These are phyloP conservation scores for Mallotus villosus DNA, from an alignment of 2,797 vertebrate species.

Conservation along the genomic window DNA sequence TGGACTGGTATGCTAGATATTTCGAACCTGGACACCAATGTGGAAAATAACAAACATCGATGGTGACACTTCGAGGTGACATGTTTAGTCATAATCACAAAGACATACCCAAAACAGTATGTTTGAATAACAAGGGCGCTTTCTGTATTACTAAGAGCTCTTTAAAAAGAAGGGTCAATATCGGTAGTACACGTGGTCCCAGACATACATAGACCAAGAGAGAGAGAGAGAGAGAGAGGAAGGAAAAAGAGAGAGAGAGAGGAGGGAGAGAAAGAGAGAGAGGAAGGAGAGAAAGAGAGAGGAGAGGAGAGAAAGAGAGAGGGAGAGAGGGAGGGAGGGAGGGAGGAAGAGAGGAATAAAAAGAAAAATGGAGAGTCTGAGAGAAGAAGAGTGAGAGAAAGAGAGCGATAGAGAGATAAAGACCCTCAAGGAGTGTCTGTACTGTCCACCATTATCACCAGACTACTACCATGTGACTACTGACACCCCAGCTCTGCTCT, in stretches of 20 bases:
- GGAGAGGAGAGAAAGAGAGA: not conserved
- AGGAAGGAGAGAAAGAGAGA: not conserved
- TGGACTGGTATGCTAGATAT: no score
- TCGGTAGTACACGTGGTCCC: no score
- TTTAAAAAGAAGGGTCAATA: no score
- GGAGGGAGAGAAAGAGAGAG: not conserved
- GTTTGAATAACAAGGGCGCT: no score
- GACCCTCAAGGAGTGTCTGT: conserved; percentile 30
- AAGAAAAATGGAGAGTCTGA: not conserved
- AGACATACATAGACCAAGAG: no score
- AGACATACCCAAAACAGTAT: no score
- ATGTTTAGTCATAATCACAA: no score
- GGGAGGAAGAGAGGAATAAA: not conserved
- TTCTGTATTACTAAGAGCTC: no score
- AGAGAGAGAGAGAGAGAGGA: not conserved
- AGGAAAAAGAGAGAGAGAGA: not conserved
- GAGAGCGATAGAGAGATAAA: conserved; percentile 2
- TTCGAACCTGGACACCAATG: no score
- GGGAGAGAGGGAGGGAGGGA: not conserved
- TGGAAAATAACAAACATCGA: no score
- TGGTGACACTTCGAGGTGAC: no score
- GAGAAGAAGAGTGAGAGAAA: not conserved
- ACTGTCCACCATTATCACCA: conserved; percentile 48
- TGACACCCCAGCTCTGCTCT: conserved; percentile 49
- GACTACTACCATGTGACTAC: conserved; percentile 66